Percentiles rank a stretch among this genome's conserved stretches.
phyloP scores from a whole-genome alignment of 1,140 invertebrate genomes.

The Macrocentrus cingulum region DNA sequence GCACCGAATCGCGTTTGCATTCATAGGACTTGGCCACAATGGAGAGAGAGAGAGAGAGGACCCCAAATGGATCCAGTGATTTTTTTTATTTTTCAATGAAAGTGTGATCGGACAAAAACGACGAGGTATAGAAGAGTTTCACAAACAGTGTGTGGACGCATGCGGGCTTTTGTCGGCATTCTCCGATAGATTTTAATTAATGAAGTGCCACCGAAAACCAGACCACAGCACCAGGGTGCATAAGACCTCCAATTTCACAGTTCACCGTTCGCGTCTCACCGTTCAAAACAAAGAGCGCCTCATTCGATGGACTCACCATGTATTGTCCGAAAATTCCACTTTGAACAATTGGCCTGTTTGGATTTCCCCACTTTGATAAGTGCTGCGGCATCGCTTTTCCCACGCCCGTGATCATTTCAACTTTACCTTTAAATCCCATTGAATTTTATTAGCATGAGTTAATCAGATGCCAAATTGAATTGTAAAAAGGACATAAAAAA shows the following conservation, averaged over 20 bases:
- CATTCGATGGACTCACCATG: conserved; percentile 73
- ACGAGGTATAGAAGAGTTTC: no score
- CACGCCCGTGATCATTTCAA: conserved; percentile 78
- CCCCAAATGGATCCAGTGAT: no score
- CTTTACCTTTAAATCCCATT: conserved; percentile 62
- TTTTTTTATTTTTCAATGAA: no score
- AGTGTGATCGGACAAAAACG: no score
- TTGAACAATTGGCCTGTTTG: conserved; percentile 69
- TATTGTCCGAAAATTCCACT: conserved; percentile 75
- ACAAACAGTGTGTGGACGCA: not conserved
- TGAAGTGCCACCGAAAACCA: conserved; percentile 65
- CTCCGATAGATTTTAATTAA: conserved; percentile 33
- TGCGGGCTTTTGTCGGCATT: not conserved
- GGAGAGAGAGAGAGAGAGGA: no score
- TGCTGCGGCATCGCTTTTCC: conserved; percentile 64
- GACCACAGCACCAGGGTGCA: conserved; percentile 67
- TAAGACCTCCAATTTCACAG: conserved; percentile 73
- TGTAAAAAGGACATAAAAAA: no score
- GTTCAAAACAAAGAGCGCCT: conserved; percentile 75
- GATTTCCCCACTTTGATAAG: conserved; percentile 68
- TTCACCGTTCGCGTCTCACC: conserved; percentile 74
- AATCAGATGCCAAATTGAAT: no score
- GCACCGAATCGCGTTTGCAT: not conserved
- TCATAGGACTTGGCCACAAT: no score
- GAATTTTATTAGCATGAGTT: no score